These are phyloP conservation scores for Eueides isabella DNA, from an alignment of 1,140 invertebrate genomes.

Conservation along the genomic window DNA sequence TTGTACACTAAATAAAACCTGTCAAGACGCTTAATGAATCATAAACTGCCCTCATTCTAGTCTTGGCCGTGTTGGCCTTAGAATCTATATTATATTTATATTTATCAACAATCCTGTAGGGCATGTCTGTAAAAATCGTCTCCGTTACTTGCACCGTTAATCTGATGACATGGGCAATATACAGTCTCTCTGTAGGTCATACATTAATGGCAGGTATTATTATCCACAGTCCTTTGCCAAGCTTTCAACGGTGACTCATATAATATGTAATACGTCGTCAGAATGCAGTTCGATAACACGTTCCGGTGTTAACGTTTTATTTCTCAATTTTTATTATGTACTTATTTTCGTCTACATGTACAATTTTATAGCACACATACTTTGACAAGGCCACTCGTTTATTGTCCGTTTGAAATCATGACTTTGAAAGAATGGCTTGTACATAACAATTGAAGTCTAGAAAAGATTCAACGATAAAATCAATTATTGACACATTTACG, in stretches of 20 bases:
- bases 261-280: constrained; percentile 50
- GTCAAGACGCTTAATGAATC: constrained; percentile 14
- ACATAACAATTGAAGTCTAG: constrained; percentile 28
- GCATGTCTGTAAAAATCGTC: constrained; percentile 24
- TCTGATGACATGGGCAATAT: constrained; percentile 46
- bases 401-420: constrained; percentile 3
- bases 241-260: constrained; percentile 65
- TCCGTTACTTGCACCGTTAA: constrained; percentile 50
- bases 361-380: not conserved
- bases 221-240: constrained; percentile 61
- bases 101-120: constrained; percentile 23
- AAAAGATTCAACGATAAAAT: constrained; percentile 40
- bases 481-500: constrained; percentile 36
- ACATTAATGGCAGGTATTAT: constrained; percentile 52
- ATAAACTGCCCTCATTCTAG: constrained; percentile 29
- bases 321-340: constrained; percentile 3
- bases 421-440: not conserved
- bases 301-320: constrained; percentile 26
- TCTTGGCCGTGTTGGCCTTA: constrained; percentile 30
- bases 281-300: constrained; percentile 70
- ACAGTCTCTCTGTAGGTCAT: constrained; percentile 53
- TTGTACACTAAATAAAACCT: constrained; percentile 20
- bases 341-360: not conserved
- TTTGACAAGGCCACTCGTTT: constrained; percentile 3
- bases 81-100: constrained; percentile 30